Base-by-base conservation (phyloP, 2,888 invertebrate species). In the Scaptomyza tumidula region DNA sequence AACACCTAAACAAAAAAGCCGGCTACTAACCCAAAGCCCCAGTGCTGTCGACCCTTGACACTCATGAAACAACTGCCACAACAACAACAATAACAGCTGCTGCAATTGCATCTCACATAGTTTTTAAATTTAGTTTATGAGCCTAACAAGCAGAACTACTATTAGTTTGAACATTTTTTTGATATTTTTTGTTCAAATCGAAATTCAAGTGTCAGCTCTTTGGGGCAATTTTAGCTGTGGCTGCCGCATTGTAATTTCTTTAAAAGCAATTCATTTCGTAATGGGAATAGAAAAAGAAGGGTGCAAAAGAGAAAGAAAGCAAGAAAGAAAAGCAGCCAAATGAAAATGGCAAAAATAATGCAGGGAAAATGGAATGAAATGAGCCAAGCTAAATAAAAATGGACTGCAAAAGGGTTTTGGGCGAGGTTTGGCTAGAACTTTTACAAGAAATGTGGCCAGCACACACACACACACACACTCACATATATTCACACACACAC, bases 261-360 rank as follows among this genome's bases (percentile, higher is more conserved):
- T 89, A 89, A 89, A 89, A 90, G 88, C 88, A 86, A 90, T 89
- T 90, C 85, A 88, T 88, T 90, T 90, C 81, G 83, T 87, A 88
- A 89, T 84, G 80, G 71, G 64, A 70, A 76, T 35, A 72, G 45
- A 46, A 75, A 52, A 50, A 31, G 43, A 41, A 68, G 63, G 31
- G 29, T 31, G 46, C 43, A 52, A 52, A 61, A 55, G 16, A 29
- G 13, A 35, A 16, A 60, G 59, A 43, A 35, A 37, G 45, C 41
- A 45, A 44, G 29, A 46, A 54, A 49, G 53, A 69, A 72, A 66
- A 79, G 64, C 55, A 69, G 73, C 73, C 46, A 84, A 72, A 75
- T 60, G 67, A 77, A 81, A 83, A 78, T 77, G 73, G 79, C 71
- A 78, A 80, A 86, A 80, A 70, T 80, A 83, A 86, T 83, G 84